These are phyloP conservation scores for Chloroceryle amazona DNA, from an alignment of 2,797 vertebrate species.

Conservation along the genomic window DNA sequence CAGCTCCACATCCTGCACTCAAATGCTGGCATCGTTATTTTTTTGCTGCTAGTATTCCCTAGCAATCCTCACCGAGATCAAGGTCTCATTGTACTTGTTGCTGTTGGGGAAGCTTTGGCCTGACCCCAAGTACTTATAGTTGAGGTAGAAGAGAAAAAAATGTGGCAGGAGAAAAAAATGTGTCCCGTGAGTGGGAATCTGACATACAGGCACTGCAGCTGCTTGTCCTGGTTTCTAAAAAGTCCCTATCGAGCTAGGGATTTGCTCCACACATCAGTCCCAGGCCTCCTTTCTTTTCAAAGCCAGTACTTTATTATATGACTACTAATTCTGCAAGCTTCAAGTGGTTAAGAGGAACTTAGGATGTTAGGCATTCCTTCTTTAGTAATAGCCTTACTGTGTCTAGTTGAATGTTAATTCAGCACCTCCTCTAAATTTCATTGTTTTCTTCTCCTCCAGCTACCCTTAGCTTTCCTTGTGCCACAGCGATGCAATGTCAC, in stretches of 20 bases:
- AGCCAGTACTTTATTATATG: background rate
- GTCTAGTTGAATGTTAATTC: conserved; percentile 21
- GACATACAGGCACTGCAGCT: conserved; percentile 14
- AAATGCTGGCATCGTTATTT: background rate
- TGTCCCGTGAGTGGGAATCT: background rate
- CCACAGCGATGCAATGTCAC: background rate
- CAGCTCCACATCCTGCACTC: background rate
- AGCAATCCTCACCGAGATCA: background rate
- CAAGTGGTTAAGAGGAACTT: background rate
- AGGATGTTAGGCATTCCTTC: conserved; percentile 3
- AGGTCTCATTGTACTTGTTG: background rate
- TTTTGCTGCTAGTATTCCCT: background rate
- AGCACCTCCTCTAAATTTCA: conserved; percentile 13
- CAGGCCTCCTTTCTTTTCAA: conserved; percentile 18
- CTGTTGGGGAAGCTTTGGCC: background rate
- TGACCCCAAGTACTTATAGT: background rate
- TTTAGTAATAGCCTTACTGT: conserved; percentile 33
- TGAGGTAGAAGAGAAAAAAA: conserved; percentile 12
- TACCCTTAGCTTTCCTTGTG: background rate
- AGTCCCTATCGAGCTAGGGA: conserved; percentile 12
- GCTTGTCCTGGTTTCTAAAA: conserved; percentile 28
- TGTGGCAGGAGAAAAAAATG: background rate
- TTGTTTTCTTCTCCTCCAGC: background rate
- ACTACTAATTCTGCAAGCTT: conserved; percentile 1
- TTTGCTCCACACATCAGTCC: conserved; percentile 17